A percentile compares a stretch with the other conserved stretches of the same genome.
Evolutionary conservation across 2,888 invertebrate genomes (phyloP).

Genomic region (Acrocera orbiculus): DNA sequence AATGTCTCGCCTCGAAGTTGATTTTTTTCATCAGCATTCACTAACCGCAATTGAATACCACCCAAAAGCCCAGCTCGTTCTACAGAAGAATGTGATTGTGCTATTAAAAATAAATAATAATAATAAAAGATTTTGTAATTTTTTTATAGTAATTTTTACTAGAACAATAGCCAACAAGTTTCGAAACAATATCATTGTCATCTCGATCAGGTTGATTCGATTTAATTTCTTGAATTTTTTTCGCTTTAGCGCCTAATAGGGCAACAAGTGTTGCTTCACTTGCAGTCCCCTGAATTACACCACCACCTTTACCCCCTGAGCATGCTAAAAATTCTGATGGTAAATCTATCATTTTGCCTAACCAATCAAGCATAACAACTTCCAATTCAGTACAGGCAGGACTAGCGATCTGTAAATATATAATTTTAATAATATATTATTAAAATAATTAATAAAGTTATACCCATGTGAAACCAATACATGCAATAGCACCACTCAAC

Average conservation of each 20-base stretch:
- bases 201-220: conserved; percentile 56
- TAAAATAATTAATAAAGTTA: conserved; percentile 17
- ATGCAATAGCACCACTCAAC: conserved; percentile 84
- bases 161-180: conserved; percentile 74
- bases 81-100: conserved; percentile 84
- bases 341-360: conserved; percentile 79
- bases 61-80: conserved; percentile 82
- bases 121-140: neutral
- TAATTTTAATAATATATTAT: neutral
- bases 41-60: conserved; percentile 59
- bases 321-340: conserved; percentile 71
- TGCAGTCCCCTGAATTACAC: conserved; percentile 84
- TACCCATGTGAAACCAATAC: conserved; percentile 95
- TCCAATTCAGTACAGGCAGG: conserved; percentile 93
- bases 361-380: conserved; percentile 89
- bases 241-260: conserved; percentile 73
- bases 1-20: conserved; percentile 58
- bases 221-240: conserved; percentile 47
- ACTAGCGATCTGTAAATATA: conserved; percentile 55
- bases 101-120: conserved; percentile 27
- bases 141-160: conserved; percentile 32
- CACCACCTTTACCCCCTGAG: conserved; percentile 71
- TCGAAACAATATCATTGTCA: conserved; percentile 53
- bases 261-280: conserved; percentile 89
- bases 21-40: conserved; percentile 55